phyloP scores from a whole-genome alignment of 2,797 vertebrate species.

The Arnoldichthys spilopterus region DNA sequence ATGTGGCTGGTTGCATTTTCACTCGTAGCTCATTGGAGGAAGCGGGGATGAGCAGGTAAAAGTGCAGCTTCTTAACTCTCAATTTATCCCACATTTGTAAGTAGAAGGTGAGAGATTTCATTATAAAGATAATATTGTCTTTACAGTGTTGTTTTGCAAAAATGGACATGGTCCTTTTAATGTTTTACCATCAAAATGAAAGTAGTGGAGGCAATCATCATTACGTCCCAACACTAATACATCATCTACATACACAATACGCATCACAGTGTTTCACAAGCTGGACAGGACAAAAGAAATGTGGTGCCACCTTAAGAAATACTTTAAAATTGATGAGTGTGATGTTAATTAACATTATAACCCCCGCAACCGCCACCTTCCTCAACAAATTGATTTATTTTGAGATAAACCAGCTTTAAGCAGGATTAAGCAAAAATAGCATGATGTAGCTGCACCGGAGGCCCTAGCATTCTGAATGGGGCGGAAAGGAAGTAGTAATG shows the following conservation, averaged over 20 bases:
- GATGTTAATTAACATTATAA: no score
- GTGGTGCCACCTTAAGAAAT: no score
- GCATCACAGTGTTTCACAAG: no score
- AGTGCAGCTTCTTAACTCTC: background rate
- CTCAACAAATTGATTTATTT: no score
- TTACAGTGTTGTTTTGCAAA: background rate
- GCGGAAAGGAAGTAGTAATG: constrained; percentile 67
- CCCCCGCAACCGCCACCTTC: no score
- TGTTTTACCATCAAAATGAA: background rate
- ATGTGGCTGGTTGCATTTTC: background rate
- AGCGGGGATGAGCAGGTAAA: background rate
- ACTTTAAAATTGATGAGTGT: no score
- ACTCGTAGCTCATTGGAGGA: background rate
- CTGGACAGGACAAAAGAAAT: no score
- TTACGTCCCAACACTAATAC: no score
- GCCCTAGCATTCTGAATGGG: constrained; percentile 59
- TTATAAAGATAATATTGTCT: background rate
- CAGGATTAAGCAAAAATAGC: background rate
- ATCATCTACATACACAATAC: no score
- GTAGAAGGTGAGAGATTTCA: background rate
- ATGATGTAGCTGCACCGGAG: constrained; percentile 47
- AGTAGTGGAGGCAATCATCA: background rate
- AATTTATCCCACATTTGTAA: background rate
- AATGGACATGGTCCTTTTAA: background rate
- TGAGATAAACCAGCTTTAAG: constrained; percentile 1